phyloP scores from a whole-genome alignment of 35 echinoderm and acorn worm genomes.

The Apostichopus parvimensis region DNA sequence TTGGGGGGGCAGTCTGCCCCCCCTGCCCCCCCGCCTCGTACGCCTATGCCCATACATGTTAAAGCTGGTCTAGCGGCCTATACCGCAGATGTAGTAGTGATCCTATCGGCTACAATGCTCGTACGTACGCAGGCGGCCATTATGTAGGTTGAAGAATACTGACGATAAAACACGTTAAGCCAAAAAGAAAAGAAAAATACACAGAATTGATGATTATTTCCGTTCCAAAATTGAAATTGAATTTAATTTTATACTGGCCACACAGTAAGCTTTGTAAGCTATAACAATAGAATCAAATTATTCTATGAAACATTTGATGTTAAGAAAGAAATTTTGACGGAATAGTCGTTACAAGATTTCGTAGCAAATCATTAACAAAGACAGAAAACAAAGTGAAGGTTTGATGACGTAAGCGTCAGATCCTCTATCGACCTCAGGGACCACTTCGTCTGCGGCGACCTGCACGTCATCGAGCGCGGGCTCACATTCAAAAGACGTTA shows the following conservation, averaged over 20 bases:
- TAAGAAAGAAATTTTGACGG: no score
- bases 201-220: no score
- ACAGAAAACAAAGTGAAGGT: neutral
- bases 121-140: no score
- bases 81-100: no score
- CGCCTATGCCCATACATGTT: no score
- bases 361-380: neutral
- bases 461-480: neutral
- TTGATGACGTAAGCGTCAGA: neutral
- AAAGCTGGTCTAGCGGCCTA: no score
- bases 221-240: neutral
- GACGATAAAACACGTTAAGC: no score
- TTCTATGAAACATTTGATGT: neutral
- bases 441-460: neutral
- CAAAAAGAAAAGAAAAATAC: no score
- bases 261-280: neutral
- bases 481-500: constrained; percentile 48
- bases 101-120: no score
- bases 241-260: neutral
- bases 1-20: no score
- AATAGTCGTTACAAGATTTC: neutral
- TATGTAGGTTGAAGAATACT: no score
- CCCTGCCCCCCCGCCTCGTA: no score
- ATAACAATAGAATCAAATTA: neutral
- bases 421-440: neutral